Conservation (phyloP, 2,888 invertebrate species). For the Rhamnusium bicolor region DNA sequence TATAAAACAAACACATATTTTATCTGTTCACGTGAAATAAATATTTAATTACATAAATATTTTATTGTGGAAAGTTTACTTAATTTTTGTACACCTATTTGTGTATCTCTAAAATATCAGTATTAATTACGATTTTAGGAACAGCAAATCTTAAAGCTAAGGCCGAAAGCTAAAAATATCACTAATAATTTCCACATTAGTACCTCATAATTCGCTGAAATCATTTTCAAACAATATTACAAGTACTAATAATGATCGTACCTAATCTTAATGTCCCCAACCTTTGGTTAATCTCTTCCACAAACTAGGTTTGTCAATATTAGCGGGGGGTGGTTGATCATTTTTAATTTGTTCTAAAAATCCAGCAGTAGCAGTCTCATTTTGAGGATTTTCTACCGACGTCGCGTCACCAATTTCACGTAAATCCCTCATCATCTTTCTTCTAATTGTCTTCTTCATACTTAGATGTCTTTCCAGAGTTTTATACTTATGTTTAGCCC, state of each 20-base stretch:
- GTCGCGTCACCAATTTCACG: conserved; percentile 75
- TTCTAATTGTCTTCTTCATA: conserved; percentile 90
- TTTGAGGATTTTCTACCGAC: conserved; percentile 59
- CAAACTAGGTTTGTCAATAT: conserved; percentile 70
- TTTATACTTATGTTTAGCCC: conserved; percentile 81
- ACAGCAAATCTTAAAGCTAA: conserved; percentile 53
- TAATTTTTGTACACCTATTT: background rate
- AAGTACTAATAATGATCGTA: conserved; percentile 9
- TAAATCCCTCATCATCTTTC: conserved; percentile 88
- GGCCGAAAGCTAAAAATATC: conserved; percentile 39
- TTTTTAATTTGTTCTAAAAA: conserved; percentile 70
- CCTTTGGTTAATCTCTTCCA: conserved; percentile 71
- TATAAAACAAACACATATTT: too few relatives aligned
- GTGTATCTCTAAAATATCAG: background rate
- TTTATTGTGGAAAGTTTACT: conserved; percentile 4
- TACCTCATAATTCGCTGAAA: background rate
- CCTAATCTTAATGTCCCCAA: conserved; percentile 63
- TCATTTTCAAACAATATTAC: too few relatives aligned
- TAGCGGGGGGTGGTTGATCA: conserved; percentile 70
- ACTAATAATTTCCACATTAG: conserved; percentile 32
- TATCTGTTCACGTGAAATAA: background rate
- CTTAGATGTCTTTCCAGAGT: conserved; percentile 87
- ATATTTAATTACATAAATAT: background rate
- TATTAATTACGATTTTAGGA: conserved; percentile 40
- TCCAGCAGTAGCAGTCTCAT: conserved; percentile 63